Evolutionary conservation across 2,797 vertebrate species (phyloP), one percentile per base, ranked within the genome.

Genomic region (Somateria mollissima): DNA sequence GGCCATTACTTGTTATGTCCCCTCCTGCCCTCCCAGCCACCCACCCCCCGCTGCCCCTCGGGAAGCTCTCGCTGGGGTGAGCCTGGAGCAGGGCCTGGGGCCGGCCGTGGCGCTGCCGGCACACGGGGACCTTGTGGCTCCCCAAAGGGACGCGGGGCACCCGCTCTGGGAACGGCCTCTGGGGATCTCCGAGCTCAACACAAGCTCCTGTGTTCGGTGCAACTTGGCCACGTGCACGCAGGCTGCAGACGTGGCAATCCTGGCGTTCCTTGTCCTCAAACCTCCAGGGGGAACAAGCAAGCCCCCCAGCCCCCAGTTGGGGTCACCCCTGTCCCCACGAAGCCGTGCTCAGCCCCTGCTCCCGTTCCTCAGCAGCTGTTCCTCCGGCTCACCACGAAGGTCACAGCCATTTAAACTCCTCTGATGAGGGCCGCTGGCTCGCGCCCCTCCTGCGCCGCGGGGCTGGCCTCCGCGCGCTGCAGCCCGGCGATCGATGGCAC

Each of bases 1-100:
- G 96, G 96, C 95, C 97, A 96, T 97, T 96, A 97, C 95, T 85
- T 94, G 90, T 94, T 97, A 96, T 94, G 79, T 93, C 30, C 81
- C 82, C 64, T 93, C 91, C 88, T 89, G 92, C 94, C n/a, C 62
- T 89, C 95, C 87, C 91, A 92, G 80, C 77, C 66, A 89, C 72
- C 72, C 10, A 11, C 71, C 43, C 13, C 5, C 30, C 1, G 28
- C 3, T 13, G 11, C 80, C 85, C 89, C 94, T 83, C 47, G 70
- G 70, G 5, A 92, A 54, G 56, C 77, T 28, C 30, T 13, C 21
- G 20, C 13, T 16, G 10, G 69, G 28, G 12, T 13, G 6, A 69
- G 24, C 20, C 8, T 5, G 19, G 37, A 14, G 82, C 65, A 67
- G 36, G 21, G 39, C 39, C 1, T 2, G 4, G 11, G 1, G 8